Conservation (phyloP, 2,888 invertebrate species). For the Lepidochrysops patricia region DNA sequence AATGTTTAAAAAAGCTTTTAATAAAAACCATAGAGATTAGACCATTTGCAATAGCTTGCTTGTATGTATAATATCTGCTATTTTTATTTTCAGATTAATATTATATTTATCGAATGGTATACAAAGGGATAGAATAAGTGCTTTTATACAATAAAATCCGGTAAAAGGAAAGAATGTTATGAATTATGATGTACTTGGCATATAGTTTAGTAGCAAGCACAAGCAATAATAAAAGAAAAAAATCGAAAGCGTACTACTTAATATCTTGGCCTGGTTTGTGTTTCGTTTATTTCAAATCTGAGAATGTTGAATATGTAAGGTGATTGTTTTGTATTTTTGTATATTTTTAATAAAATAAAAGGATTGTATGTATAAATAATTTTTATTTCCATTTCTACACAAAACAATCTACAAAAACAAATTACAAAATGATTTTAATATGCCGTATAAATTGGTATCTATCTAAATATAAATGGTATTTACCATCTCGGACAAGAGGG, state of each 20-base stretch:
- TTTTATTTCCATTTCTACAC: background rate
- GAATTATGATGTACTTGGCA: background rate
- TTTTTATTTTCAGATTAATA: background rate
- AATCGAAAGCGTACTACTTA: background rate
- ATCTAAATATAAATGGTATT: too few species aligned
- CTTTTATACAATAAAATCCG: background rate
- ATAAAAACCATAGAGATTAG: too few species aligned
- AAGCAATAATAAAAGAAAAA: background rate
- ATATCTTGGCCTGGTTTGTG: too few species aligned
- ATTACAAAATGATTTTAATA: background rate
- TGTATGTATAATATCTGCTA: too few species aligned
- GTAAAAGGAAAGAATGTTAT: background rate
- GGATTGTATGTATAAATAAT: background rate
- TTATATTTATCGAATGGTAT: background rate
- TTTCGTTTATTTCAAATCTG: background rate
- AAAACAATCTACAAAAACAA: background rate
- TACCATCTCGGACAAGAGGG: too few species aligned
- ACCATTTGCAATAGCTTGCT: too few species aligned
- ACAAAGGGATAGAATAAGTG: background rate
- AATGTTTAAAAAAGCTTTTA: too few species aligned
- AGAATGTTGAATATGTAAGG: background rate
- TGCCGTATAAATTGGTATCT: too few species aligned
- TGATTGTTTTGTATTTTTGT: background rate
- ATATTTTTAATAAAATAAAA: background rate
- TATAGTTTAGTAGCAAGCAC: too few species aligned